A percentile compares a stretch with the other conserved stretches of the same genome.
Evolutionary conservation across 2,797 vertebrate genomes (phyloP).

Genomic region (Paratrypauchen microcephalus): DNA sequence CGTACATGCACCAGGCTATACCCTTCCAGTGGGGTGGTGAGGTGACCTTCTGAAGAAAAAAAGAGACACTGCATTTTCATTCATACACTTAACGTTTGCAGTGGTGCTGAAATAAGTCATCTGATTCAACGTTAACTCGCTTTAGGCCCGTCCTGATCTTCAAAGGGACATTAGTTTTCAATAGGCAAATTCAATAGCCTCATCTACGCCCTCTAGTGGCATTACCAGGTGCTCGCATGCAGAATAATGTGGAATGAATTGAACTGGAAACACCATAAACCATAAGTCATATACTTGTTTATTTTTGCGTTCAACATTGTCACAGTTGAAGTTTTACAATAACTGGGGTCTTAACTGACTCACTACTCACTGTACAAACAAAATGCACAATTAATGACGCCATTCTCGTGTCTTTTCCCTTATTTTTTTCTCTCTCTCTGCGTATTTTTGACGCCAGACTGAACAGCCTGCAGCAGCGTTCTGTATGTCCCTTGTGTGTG

Average conservation of each 20-base stretch:
- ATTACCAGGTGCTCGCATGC: slow-evolving; percentile 14
- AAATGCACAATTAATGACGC: slow-evolving; percentile 91
- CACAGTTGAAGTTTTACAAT: slow-evolving; percentile 96
- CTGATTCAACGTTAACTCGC: no score
- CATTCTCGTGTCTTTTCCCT: slow-evolving; percentile 77
- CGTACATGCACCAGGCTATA: no score
- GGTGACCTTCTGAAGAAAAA: no score
- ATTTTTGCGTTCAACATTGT: slow-evolving; percentile 93
- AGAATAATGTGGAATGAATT: slow-evolving; percentile 7
- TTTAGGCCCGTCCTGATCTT: no score
- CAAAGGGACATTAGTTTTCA: no score
- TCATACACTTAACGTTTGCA: no score
- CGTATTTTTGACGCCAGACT: slow-evolving; percentile 76
- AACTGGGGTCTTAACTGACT: slow-evolving; percentile 84
- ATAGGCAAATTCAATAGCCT: not conserved
- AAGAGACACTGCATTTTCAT: no score
- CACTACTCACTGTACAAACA: slow-evolving; percentile 90
- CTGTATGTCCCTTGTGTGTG: slow-evolving; percentile 37
- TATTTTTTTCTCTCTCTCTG: slow-evolving; percentile 57
- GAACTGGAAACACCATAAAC: slow-evolving; percentile 45
- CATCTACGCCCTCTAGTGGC: slow-evolving; percentile 55
- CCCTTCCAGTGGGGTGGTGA: no score
- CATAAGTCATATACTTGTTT: slow-evolving; percentile 89
- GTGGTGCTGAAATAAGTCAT: no score
- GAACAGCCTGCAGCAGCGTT: slow-evolving; percentile 78